These are phyloP conservation scores for Pandemis cinnamomeana DNA, from an alignment of 2,888 invertebrate species.

Conservation along the genomic window DNA sequence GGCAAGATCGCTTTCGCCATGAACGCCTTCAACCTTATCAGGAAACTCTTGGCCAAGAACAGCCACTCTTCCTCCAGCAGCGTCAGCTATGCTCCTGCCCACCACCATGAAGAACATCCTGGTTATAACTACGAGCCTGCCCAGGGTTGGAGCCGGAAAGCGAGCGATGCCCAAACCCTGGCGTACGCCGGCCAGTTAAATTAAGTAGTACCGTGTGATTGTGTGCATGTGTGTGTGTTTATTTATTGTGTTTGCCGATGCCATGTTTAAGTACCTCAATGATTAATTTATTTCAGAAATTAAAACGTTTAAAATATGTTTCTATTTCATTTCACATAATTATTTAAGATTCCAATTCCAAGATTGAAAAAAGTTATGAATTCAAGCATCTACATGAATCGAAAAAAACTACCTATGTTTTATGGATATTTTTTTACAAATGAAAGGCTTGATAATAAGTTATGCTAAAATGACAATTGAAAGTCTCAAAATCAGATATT, in stretches of 20 bases:
- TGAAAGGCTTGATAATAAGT: too few species aligned
- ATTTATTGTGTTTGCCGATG: slow-evolving; percentile 59
- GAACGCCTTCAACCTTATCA: slow-evolving; percentile 86
- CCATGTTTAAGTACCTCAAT: slow-evolving; percentile 74
- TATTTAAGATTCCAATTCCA: too few species aligned
- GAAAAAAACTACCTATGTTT: too few species aligned
- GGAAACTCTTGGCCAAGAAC: slow-evolving; percentile 88
- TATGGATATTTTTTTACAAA: too few species aligned
- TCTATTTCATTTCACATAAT: slow-evolving; percentile 46
- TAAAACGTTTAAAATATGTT: slow-evolving; percentile 52
- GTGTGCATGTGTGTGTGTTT: slow-evolving; percentile 57
- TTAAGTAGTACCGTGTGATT: slow-evolving; percentile 50
- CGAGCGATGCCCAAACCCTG: slow-evolving; percentile 87
- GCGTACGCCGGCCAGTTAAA: slow-evolving; percentile 85
- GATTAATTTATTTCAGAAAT: slow-evolving; percentile 58
- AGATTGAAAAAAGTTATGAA: too few species aligned
- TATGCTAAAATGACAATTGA: too few species aligned
- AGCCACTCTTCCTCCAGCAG: slow-evolving; percentile 54
- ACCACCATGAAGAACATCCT: slow-evolving; percentile 85
- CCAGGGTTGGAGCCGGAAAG: slow-evolving; percentile 87
- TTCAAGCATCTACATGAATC: too few species aligned
- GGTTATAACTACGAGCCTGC: slow-evolving; percentile 83
- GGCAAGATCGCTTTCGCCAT: slow-evolving; percentile 94
- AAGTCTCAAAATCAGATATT: too few species aligned
- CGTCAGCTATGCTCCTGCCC: slow-evolving; percentile 87